Percentiles rank a stretch among this genome's conserved stretches.
phyloP scores from a whole-genome alignment of 2,888 invertebrate species.

The Tryphoninae sp. region DNA sequence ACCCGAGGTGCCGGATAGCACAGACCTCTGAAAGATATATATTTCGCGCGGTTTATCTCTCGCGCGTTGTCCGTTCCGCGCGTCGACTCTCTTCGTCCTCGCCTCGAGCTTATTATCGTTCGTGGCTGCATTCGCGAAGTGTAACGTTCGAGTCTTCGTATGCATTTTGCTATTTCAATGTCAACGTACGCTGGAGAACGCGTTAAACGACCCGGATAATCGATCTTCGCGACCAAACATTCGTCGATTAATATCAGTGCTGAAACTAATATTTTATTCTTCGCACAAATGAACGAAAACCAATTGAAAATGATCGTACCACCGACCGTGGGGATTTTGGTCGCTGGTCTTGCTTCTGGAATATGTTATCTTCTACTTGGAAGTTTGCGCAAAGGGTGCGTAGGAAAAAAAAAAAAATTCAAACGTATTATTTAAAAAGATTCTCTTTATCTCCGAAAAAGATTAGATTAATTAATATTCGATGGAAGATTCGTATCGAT shows the following conservation, averaged over 20 bases:
- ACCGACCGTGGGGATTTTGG: conserved; percentile 85
- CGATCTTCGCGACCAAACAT: neutral
- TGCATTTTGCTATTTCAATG: conserved; percentile 25
- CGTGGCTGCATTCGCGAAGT: neutral
- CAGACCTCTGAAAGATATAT: neutral
- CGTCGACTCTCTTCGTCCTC: neutral
- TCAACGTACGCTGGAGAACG: conserved; percentile 7
- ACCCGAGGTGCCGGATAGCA: conserved; percentile 49
- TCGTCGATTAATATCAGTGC: too few relatives aligned
- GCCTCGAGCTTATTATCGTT: neutral
- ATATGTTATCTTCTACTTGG: conserved; percentile 86
- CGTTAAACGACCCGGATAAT: neutral
- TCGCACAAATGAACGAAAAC: conserved; percentile 37
- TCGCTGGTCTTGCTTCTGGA: conserved; percentile 87
- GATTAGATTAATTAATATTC: neutral
- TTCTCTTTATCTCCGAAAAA: neutral
- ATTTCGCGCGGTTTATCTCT: conserved; percentile 3
- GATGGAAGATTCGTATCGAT: neutral
- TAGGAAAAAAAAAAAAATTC: conserved; percentile 50
- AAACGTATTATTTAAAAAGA: neutral
- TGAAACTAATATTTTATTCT: neutral
- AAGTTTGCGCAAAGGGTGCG: conserved; percentile 84
- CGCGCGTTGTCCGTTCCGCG: neutral
- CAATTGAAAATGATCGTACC: conserved; percentile 80
- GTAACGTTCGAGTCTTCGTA: conserved; percentile 14